Evolutionary conservation across 37 sponge, comb jelly and placozoan species (phyloP), one percentile per base, ranked within the genome.

Genomic region (Spongilla lacustris): DNA sequence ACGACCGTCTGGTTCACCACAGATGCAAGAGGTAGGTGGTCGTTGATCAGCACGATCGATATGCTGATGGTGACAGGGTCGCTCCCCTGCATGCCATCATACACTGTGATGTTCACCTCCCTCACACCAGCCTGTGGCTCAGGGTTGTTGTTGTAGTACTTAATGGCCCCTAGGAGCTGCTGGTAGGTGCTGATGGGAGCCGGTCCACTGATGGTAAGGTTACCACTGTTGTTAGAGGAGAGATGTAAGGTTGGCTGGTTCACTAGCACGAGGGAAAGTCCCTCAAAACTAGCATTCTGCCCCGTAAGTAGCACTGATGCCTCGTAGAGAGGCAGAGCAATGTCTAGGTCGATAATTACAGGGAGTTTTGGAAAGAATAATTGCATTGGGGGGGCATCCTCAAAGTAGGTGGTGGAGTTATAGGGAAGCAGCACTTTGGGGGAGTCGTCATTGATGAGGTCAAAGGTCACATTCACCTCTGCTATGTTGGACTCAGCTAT

Each of bases 381-480:
- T 22, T 12, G 83, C 27, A 91, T 48, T 17, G 24, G 2, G 13
- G 79, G 79, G 1, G 83, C 71, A 68, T 86, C 73, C 66, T 91
- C 91, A 50, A 31, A 34, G 67, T 77, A 91, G 23, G 70, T 83
- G 83, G 82, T 68, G 25, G 30, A 68, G 4, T 28, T 29, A 35
- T 36, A 71, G 10, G 87, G 87, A 26, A 91, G 73, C 19, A 67
- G 17, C 25, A 91, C 38, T 25, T 29, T 24, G 37, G 87, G 87
- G 26, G 74, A 6, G 25, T 86, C 77, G 33, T 91, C 79, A 77
- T 91, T 91, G 4, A 91, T 77, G 24, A 73, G 75, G n/a, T 17
- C 26, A 19, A 91, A 69, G 14, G 34, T 28, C 25, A 91, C 68
- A 35, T 32, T 74, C 27, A 87, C 81, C 28, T 46, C 28, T 8